Evolutionary conservation across 2,888 invertebrate species (phyloP).

Genomic region (Lysandra bellargus): DNA sequence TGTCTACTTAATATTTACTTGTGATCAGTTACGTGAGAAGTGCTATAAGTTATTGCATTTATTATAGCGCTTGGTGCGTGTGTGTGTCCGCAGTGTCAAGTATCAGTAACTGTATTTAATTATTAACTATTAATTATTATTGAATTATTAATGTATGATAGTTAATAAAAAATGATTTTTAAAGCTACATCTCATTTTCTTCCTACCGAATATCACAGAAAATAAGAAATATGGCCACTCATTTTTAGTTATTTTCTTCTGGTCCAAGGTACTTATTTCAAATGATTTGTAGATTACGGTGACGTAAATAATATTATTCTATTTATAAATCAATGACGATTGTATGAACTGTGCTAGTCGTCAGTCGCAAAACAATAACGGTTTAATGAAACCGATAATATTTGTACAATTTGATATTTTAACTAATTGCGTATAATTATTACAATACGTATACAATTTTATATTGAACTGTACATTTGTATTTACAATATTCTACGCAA

Average conservation of each 20-base stretch:
- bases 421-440: background rate
- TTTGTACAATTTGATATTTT: background rate
- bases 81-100: slow-evolving; percentile 62
- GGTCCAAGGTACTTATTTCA: background rate
- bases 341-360: background rate
- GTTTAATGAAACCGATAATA: background rate
- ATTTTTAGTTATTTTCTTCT: background rate
- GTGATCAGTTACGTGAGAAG: slow-evolving; percentile 10
- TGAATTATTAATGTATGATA: slow-evolving; percentile 75
- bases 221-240: background rate
- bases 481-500: background rate
- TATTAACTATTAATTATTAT: slow-evolving; percentile 64
- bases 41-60: slow-evolving; percentile 55
- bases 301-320: background rate
- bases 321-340: background rate
- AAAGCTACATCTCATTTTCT: slow-evolving; percentile 57
- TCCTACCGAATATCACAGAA: slow-evolving; percentile 8
- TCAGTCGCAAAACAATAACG: background rate
- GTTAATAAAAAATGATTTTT: slow-evolving; percentile 78
- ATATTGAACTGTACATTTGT: background rate
- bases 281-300: background rate
- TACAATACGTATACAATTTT: background rate
- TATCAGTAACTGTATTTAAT: slow-evolving; percentile 58
- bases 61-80: slow-evolving; percentile 54
- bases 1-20: background rate